Evolutionary conservation across 2,888 invertebrate genomes (phyloP).

Genomic region (Nyleta sp.): DNA sequence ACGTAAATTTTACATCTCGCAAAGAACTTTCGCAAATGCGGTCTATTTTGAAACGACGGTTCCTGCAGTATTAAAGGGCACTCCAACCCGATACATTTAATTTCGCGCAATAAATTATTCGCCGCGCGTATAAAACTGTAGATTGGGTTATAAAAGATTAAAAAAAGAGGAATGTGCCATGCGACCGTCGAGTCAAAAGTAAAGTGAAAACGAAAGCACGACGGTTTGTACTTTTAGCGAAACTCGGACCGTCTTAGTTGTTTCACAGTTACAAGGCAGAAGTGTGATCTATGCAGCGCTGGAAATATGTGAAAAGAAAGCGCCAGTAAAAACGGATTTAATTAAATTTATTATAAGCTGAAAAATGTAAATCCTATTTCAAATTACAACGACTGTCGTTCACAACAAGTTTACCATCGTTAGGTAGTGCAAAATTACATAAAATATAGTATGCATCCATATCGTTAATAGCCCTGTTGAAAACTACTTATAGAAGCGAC

Average conservation of each 20-base stretch:
- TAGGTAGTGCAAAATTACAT: no score
- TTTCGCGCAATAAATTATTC: slow-evolving; percentile 36
- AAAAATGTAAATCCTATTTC: no score
- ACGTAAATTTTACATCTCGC: neutral
- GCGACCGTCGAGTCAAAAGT: slow-evolving; percentile 9
- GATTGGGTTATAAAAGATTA: slow-evolving; percentile 32
- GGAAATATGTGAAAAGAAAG: neutral
- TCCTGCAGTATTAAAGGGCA: neutral
- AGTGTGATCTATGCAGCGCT: no score
- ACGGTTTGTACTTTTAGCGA: no score
- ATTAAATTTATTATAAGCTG: neutral
- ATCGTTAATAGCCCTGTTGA: no score
- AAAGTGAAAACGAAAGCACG: slow-evolving; percentile 30
- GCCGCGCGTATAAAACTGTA: slow-evolving; percentile 17
- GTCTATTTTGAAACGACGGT: neutral
- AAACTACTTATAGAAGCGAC: no score
- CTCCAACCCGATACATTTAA: slow-evolving; percentile 22
- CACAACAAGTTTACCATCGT: no score
- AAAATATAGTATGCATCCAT: no score
- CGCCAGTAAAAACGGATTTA: no score
- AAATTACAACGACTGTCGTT: no score
- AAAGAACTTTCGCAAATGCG: neutral
- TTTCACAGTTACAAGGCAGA: no score
- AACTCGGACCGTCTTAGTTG: no score
- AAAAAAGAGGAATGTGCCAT: slow-evolving; percentile 10